Evolutionary conservation across 2,888 invertebrate species (phyloP).

Genomic region (Protonemura montana): DNA sequence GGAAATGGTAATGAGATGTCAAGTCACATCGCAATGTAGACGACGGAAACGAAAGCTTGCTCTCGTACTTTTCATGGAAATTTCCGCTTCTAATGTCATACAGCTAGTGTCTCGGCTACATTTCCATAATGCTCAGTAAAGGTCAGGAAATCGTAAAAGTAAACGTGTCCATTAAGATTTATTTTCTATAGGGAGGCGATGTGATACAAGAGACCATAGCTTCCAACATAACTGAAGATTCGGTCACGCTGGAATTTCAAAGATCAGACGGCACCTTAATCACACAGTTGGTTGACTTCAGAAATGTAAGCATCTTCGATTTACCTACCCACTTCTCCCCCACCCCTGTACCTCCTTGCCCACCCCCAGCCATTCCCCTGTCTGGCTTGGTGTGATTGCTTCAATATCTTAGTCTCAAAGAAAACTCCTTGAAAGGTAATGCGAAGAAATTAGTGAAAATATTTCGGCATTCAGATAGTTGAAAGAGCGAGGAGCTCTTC

Average conservation of each 20-base stretch:
- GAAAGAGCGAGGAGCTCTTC: background rate
- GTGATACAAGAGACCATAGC: constrained; percentile 91
- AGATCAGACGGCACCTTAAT: constrained; percentile 90
- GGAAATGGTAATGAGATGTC: background rate
- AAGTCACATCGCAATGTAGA: background rate
- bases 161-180: constrained; percentile 47
- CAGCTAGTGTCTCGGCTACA: background rate
- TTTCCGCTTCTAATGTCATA: background rate
- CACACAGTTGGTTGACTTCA: constrained; percentile 92
- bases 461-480: background rate
- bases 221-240: constrained; percentile 90
- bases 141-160: background rate
- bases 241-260: constrained; percentile 87
- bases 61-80: background rate
- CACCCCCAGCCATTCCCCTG: background rate
- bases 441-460: background rate
- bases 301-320: constrained; percentile 75
- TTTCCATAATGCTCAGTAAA: background rate
- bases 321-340: background rate
- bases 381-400: background rate
- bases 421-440: background rate
- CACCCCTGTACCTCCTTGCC: background rate
- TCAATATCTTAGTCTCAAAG: background rate
- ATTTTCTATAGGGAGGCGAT: constrained; percentile 81
- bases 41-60: background rate